Percentiles rank a stretch among this genome's conserved stretches.
Conservation (phyloP, 2,888 invertebrate species). For the Ennomos erosarius region DNA sequence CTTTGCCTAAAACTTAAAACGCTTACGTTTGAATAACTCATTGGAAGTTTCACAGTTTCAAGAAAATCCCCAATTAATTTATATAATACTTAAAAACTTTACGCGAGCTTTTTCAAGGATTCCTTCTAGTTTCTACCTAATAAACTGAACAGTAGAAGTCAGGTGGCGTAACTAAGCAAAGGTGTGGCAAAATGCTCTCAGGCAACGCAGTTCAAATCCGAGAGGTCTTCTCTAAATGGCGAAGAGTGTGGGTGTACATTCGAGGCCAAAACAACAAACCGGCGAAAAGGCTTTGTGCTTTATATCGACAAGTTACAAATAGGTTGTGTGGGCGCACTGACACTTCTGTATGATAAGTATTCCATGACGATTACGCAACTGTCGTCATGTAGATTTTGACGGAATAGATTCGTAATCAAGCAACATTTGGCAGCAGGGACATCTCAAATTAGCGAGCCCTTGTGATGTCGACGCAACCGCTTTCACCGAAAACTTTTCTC, state of each 20-base stretch:
- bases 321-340: constrained; percentile 32
- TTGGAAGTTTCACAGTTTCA: no score
- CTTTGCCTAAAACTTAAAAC: no score
- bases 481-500: constrained; percentile 15
- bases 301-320: constrained; percentile 25
- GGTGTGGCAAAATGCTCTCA: constrained; percentile 17
- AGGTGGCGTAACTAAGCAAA: constrained; percentile 2
- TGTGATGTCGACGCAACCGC: constrained; percentile 7
- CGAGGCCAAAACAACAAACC: constrained; percentile 67
- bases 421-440: constrained; percentile 1
- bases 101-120: no score
- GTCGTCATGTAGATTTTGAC: not conserved
- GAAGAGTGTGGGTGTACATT: constrained; percentile 66
- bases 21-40: no score
- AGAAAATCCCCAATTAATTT: no score
- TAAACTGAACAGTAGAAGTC: not conserved
- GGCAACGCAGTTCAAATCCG: constrained; percentile 31
- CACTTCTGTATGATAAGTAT: constrained; percentile 18
- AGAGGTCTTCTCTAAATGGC: constrained; percentile 51
- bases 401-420: not conserved
- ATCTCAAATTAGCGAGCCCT: constrained; percentile 23
- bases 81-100: no score
- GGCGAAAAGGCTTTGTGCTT: constrained; percentile 39
- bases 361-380: constrained; percentile 22
- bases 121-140: not conserved